Conservation (phyloP, 2,888 invertebrate species). For the Eristalis arbustorum region DNA sequence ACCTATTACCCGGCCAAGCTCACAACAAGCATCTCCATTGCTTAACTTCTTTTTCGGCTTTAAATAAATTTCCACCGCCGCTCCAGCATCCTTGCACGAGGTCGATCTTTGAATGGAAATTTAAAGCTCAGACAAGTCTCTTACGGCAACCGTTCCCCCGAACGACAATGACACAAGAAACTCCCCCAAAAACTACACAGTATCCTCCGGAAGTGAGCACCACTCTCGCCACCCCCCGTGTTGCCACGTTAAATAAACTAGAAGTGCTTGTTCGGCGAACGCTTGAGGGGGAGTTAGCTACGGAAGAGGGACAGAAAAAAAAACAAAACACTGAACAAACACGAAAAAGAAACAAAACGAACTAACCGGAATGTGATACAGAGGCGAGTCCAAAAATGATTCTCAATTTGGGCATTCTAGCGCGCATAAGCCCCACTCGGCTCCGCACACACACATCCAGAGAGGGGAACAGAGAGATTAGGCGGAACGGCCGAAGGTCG, state of each 20-base stretch:
- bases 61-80: constrained; percentile 3
- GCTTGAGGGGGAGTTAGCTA: neutral
- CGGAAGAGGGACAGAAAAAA: neutral
- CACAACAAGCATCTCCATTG: neutral
- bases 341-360: neutral
- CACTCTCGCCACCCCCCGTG: neutral
- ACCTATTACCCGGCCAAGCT: neutral
- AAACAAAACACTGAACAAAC: too few relatives aligned
- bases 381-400: constrained; percentile 24
- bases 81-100: neutral
- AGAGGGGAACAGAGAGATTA: constrained; percentile 17
- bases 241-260: constrained; percentile 21
- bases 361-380: neutral
- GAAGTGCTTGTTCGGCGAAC: constrained; percentile 8
- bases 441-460: neutral
- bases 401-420: constrained; percentile 40
- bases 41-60: constrained; percentile 6
- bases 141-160: neutral
- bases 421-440: constrained; percentile 15
- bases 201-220: neutral
- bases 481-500: constrained; percentile 59
- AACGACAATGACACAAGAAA: constrained; percentile 4
- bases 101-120: constrained; percentile 16
- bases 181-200: constrained; percentile 14
- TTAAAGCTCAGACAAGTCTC: constrained; percentile 12